Conservation (phyloP, 2,113 vertebrate genomes). For the Scortum barcoo region DNA sequence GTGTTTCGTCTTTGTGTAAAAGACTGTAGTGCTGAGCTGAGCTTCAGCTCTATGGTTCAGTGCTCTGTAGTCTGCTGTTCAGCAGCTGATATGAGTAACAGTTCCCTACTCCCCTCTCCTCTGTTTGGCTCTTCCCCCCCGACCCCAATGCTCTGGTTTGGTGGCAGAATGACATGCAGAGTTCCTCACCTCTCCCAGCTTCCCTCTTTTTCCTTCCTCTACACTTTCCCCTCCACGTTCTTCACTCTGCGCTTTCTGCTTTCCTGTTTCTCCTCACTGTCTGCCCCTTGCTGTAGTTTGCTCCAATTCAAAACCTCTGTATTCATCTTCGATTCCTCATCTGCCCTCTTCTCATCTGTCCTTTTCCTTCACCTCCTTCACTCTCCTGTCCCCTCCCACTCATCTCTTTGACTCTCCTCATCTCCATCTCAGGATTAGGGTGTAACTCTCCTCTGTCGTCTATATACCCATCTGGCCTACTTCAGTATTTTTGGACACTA, state of each 20-base stretch:
- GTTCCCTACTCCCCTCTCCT: conserved; percentile 18
- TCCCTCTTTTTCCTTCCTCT: not conserved
- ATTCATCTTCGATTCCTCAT: conserved; percentile 40
- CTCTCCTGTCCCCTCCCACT: conserved; percentile 25
- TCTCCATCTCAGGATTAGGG: conserved; percentile 46
- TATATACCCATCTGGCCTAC: conserved; percentile 65
- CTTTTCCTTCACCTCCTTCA: conserved; percentile 17
- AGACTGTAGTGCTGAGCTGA: conserved; percentile 44
- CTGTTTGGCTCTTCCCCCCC: conserved; percentile 12
- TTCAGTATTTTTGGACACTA: conserved; percentile 75
- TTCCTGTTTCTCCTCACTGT: not conserved
- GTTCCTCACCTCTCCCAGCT: conserved; percentile 5
- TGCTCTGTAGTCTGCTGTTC: conserved; percentile 60
- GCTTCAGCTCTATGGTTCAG: conserved; percentile 50
- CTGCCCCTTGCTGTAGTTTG: not conserved
- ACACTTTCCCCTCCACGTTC: not conserved
- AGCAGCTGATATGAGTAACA: conserved; percentile 60
- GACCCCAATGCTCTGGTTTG: conserved; percentile 28
- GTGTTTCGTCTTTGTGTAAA: conserved; percentile 34
- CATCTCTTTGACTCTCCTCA: conserved; percentile 23
- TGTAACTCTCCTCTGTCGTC: conserved; percentile 44
- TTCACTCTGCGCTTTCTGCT: not conserved
- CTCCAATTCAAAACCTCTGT: conserved; percentile 21
- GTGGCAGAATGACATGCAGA: conserved; percentile 25
- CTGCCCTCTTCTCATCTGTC: conserved; percentile 26